phyloP scores from a whole-genome alignment of 2,113 vertebrate genomes.

The Burhinus bistriatus region DNA sequence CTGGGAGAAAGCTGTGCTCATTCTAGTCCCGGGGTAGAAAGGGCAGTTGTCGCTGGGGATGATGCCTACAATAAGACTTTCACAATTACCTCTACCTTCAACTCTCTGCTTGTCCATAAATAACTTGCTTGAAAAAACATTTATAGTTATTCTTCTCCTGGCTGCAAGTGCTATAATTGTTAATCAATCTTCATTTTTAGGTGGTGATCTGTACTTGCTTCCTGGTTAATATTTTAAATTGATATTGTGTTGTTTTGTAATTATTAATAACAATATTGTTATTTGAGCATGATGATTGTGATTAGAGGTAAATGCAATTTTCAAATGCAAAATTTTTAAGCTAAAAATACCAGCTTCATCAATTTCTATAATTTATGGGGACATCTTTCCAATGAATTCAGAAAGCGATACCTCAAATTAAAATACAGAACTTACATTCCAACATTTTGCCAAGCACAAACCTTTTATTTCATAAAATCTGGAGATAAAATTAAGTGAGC shows the following conservation, averaged over 20 bases:
- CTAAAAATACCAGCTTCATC: constrained; percentile 37
- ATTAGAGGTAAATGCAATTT: constrained; percentile 32
- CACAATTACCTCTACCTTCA: background rate
- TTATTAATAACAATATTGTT: constrained; percentile 37
- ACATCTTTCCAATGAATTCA: background rate
- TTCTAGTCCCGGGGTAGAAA: background rate
- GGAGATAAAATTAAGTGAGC: background rate
- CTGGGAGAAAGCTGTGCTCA: background rate
- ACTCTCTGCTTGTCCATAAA: background rate
- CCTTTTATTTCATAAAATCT: background rate
- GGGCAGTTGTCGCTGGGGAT: background rate
- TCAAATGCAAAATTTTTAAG: background rate
- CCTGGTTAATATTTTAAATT: constrained; percentile 27
- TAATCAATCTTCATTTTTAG: constrained; percentile 59
- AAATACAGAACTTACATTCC: background rate
- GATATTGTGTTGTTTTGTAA: constrained; percentile 22
- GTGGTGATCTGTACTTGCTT: background rate
- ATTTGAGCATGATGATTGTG: constrained; percentile 4
- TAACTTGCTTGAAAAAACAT: background rate
- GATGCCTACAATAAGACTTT: background rate
- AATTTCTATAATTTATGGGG: background rate
- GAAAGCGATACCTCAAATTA: background rate
- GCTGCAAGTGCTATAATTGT: background rate
- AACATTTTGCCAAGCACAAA: background rate
- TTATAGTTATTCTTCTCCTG: constrained; percentile 26